phyloP scores from a whole-genome alignment of 2,797 vertebrate species.

The Myiotriccus ornatus region DNA sequence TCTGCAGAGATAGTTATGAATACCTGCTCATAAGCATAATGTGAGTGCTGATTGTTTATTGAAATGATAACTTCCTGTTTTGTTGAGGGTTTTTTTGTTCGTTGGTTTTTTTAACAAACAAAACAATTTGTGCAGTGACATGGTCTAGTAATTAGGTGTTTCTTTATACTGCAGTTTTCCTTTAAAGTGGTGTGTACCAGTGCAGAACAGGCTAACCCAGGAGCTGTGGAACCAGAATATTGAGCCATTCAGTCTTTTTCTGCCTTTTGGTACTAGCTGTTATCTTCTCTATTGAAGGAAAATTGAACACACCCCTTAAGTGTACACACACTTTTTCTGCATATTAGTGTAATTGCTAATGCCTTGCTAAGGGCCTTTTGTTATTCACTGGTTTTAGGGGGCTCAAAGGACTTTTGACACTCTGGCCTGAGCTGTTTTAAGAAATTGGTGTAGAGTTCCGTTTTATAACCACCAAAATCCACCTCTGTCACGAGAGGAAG shows the following conservation, averaged over 20 bases:
- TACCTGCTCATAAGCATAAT: not conserved
- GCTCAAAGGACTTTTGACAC: slow-evolving; percentile 62
- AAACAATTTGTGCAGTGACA: not conserved
- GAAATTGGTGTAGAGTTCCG: not conserved
- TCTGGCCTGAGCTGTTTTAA: slow-evolving; percentile 53
- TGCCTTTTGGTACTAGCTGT: slow-evolving; percentile 25
- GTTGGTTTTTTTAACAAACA: not conserved
- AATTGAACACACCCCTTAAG: not conserved
- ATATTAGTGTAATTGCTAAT: not conserved
- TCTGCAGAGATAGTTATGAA: slow-evolving; percentile 13
- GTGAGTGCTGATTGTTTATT: slow-evolving; percentile 3
- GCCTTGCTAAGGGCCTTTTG: slow-evolving; percentile 15
- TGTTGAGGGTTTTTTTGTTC: not conserved
- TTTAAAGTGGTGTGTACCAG: slow-evolving; percentile 33
- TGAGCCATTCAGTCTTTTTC: slow-evolving; percentile 33
- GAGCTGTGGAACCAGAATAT: not conserved
- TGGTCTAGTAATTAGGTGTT: not conserved
- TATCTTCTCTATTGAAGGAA: not conserved
- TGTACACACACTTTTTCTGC: not conserved
- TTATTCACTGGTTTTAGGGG: slow-evolving; percentile 14
- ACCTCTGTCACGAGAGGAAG: slow-evolving; percentile 52
- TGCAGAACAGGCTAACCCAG: not conserved
- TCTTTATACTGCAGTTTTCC: slow-evolving; percentile 66
- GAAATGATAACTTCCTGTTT: not conserved
- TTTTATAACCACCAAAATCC: slow-evolving; percentile 32